Percentiles rank a stretch among this genome's conserved stretches.
These are phyloP conservation scores for Pocillopora verrucosa DNA, from an alignment of 64 coral and sea anemone genomes.

Conservation along the genomic window DNA sequence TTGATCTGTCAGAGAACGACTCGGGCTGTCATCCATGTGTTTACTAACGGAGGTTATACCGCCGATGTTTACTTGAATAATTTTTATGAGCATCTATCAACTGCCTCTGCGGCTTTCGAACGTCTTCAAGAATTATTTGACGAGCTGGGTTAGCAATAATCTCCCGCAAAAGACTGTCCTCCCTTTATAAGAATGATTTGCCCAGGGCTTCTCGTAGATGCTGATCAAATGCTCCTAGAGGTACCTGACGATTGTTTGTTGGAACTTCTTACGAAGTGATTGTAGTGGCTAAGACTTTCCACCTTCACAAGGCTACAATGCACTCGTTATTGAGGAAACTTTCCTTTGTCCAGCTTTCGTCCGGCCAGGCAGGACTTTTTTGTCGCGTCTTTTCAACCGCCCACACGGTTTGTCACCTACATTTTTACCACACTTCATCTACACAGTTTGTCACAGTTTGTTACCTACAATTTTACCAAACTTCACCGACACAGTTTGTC, in stretches of 20 bases:
- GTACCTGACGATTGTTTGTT: not conserved
- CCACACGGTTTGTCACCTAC: not conserved
- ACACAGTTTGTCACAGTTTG: not conserved
- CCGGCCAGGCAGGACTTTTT: not conserved
- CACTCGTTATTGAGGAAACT: not conserved
- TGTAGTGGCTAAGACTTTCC: not conserved
- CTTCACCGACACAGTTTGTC: not conserved
- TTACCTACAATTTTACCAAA: not conserved
- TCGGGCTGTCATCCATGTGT: conserved; percentile 1
- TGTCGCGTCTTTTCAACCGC: not conserved
- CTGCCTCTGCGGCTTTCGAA: not conserved
- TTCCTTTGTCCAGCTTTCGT: not conserved
- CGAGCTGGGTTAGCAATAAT: not conserved
- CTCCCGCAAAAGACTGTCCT: conserved; percentile 14
- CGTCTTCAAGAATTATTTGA: not conserved
- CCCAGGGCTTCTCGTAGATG: not conserved
- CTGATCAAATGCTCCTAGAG: not conserved
- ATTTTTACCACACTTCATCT: not conserved
- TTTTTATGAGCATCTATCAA: not conserved
- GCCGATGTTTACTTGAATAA: conserved; percentile 37
- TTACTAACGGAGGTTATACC: conserved; percentile 13
- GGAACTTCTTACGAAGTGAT: not conserved
- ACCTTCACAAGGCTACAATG: not conserved
- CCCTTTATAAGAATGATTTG: conserved; percentile 25
- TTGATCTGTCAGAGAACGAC: conserved; percentile 29